These are phyloP conservation scores for Drosophila repletoides DNA, from an alignment of 1,140 invertebrate genomes.

Conservation along the genomic window DNA sequence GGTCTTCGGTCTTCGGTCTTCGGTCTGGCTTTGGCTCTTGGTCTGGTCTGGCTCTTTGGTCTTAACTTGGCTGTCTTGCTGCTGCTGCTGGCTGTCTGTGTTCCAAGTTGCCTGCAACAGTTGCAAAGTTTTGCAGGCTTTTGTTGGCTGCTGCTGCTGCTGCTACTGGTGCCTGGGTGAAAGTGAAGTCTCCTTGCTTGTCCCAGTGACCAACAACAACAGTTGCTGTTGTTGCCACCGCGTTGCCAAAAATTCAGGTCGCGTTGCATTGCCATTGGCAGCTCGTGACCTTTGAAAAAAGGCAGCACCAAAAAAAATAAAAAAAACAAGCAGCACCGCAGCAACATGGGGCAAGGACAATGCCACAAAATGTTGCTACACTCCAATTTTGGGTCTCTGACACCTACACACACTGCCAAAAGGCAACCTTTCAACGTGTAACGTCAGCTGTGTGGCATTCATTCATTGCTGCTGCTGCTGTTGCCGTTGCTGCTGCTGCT, in stretches of 20 bases:
- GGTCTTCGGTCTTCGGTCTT: background rate
- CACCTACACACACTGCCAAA: conserved; percentile 31
- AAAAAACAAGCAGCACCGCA: background rate
- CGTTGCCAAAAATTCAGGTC: conserved; percentile 55
- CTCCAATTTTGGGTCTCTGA: conserved; percentile 32
- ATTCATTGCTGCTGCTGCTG: conserved; percentile 57
- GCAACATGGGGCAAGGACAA: conserved; percentile 20
- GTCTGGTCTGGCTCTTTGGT: background rate
- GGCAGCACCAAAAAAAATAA: background rate
- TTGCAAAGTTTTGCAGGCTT: conserved; percentile 60
- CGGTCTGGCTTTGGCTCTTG: background rate
- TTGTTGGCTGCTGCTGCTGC: conserved; percentile 9
- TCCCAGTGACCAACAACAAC: conserved; percentile 34
- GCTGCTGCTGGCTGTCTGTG: background rate
- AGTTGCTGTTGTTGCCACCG: conserved; percentile 9
- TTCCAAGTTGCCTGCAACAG: conserved; percentile 37
- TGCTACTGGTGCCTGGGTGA: conserved; percentile 59
- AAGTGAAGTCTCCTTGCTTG: conserved; percentile 42
- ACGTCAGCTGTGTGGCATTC: conserved; percentile 41
- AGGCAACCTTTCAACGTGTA: background rate
- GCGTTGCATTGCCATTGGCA: conserved; percentile 38
- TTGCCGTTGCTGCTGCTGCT: conserved; percentile 14
- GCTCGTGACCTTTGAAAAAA: conserved; percentile 45
- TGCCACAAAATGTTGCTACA: background rate
- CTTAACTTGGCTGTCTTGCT: conserved; percentile 4